These are phyloP conservation scores for Peromyscus aztecus DNA, from an alignment of 2,797 vertebrate species.

Conservation along the genomic window DNA sequence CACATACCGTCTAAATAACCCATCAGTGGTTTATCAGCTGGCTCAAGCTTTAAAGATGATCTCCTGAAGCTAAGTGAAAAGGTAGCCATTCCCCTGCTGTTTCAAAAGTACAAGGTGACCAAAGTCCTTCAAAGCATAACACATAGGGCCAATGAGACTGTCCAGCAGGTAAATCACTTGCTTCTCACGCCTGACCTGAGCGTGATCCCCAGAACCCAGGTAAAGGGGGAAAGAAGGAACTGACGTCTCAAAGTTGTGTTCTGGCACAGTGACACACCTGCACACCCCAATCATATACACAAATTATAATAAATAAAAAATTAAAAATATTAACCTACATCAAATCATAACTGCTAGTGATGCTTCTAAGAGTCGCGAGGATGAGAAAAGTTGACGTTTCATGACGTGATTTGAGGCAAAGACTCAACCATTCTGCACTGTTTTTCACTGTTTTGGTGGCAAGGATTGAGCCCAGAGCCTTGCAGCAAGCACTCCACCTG, in stretches of 20 bases:
- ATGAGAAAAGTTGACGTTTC: not conserved
- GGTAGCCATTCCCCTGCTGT: not conserved
- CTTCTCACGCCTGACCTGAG: not conserved
- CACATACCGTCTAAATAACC: not conserved
- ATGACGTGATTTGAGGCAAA: not conserved
- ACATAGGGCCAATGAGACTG: not conserved
- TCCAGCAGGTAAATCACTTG: not conserved
- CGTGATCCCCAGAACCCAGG: not conserved
- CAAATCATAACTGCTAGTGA: not conserved
- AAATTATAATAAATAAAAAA: not conserved
- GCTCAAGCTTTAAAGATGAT: constrained; percentile 1
- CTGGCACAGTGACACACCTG: not conserved
- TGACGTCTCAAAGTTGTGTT: not conserved
- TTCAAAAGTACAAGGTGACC: constrained; percentile 51
- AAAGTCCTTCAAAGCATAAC: constrained; percentile 22
- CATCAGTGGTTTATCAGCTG: not conserved
- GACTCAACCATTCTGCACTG: not conserved
- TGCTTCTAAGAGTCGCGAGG: constrained; percentile 23
- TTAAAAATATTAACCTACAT: not conserved
- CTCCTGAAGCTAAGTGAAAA: not conserved
- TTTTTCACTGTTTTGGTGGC: not conserved
- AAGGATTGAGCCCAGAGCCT: not conserved
- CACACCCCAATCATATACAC: not conserved
- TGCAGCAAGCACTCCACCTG: not conserved
- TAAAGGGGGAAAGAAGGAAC: not conserved